Base-by-base conservation (phyloP, 2,113 vertebrate species). In the Labeo catla region DNA sequence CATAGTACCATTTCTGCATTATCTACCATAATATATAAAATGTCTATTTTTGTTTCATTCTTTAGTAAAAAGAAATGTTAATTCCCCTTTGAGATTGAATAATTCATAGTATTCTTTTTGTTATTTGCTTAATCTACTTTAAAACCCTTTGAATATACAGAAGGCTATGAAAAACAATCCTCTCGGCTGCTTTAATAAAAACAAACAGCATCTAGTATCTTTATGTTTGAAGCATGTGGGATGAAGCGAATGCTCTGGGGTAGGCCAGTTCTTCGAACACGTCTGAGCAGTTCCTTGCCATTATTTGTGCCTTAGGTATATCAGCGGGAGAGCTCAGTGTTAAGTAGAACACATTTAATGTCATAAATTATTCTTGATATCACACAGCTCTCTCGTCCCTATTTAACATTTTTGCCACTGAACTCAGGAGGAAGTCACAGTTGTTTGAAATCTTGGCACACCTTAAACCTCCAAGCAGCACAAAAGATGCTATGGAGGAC, bases 291-390 rank as follows among this genome's bases (percentile, higher is more conserved):
- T 57, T 74, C 65, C 74, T 72, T 23, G 36, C 21, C 45, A 79
- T 84, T 50, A 79, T 73, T 54, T 52, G 59, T 84, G 65, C 84
- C 65, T 84, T 78, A 57, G 59, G 72, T 85, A 49, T 68, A 88
- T 81, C 87, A 83, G 86, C 85, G 13, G 85, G 85, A 61, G 52
- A 76, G 23, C 70, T 83, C 39, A 81, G 57, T 84, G 74, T 87
- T 84, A 88, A 87, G 86, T 70, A 77, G 81, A 91, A 65, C 81
- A 89, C 84, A 87, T 87, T 89, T 87, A 78, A 88, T 81, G 65
- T 77, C 86, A 90, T 87, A 80, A 85, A 90, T 89, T 85, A 87
- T 84, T 84, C 47, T 87, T 36, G 36, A 76, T 81, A 76, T 84
- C 85, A 83, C 59, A 83, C 81, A 84, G 88, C 50, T 54, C 76